Conservation (phyloP, 2,113 vertebrate genomes). For the Brienomyrus brachyistius region DNA sequence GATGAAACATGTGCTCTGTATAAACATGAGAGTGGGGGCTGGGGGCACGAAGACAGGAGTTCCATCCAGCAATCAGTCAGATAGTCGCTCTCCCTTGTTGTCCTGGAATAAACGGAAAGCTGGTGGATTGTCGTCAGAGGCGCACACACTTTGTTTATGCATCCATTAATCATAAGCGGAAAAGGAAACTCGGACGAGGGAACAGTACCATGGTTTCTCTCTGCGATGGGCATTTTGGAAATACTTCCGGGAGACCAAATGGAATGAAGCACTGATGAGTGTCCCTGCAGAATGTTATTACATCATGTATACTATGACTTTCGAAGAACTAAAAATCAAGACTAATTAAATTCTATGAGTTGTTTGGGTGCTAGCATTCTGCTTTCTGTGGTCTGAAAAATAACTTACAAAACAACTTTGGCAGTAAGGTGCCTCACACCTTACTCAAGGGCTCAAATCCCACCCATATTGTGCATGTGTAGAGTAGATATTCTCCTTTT, state of each 20-base stretch:
- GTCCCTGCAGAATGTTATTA: background rate
- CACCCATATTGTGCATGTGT: background rate
- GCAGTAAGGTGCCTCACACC: background rate
- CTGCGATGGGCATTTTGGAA: slow-evolving; percentile 22
- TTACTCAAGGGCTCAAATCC: background rate
- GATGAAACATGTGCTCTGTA: slow-evolving; percentile 21
- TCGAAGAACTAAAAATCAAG: background rate
- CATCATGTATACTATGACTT: background rate
- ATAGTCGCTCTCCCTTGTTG: slow-evolving; percentile 21
- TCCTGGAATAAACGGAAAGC: background rate
- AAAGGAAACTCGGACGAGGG: background rate
- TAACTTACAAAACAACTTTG: background rate
- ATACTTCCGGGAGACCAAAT: background rate
- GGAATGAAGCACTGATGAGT: background rate
- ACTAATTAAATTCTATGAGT: background rate
- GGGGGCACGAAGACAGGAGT: background rate
- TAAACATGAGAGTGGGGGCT: slow-evolving; percentile 20
- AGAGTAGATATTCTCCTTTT: background rate
- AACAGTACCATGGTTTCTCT: background rate
- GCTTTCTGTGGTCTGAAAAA: background rate
- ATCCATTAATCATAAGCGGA: background rate
- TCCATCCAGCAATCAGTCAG: slow-evolving; percentile 18
- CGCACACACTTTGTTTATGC: background rate
- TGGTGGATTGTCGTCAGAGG: background rate
- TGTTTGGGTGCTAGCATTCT: background rate